Evolutionary conservation across 2,888 invertebrate species (phyloP).

Genomic region (Troides aeacus): DNA sequence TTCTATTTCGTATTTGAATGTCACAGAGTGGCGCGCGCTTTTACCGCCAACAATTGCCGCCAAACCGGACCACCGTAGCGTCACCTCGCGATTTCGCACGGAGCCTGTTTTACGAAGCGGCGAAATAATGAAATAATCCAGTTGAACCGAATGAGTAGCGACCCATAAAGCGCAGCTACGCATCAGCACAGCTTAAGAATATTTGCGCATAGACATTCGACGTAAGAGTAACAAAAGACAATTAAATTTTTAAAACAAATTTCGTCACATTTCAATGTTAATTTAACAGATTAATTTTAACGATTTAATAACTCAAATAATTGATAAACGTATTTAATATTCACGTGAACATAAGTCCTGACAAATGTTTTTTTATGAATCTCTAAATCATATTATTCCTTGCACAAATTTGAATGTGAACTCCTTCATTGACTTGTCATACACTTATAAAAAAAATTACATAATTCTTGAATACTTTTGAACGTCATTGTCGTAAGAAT

Average conservation of each 20-base stretch:
- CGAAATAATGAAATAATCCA: not conserved
- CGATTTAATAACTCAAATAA: no score
- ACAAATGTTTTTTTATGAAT: no score
- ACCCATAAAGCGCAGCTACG: not conserved
- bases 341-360: no score
- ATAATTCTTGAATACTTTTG: conserved; percentile 11
- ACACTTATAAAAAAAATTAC: not conserved
- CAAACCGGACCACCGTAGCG: conserved; percentile 3
- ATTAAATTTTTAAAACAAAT: not conserved
- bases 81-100: not conserved
- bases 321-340: no score
- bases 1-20: not conserved
- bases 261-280: no score
- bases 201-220: conserved; percentile 19
- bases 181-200: conserved; percentile 6
- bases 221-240: not conserved
- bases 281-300: no score
- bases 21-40: not conserved
- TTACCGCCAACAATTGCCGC: conserved; percentile 8
- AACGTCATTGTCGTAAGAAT: conserved; percentile 18
- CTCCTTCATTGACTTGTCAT: not conserved
- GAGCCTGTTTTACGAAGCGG: conserved; percentile 12
- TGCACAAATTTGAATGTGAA: not conserved
- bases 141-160: conserved; percentile 1
- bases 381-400: no score